phyloP scores from a whole-genome alignment of 2,888 invertebrate species.

The Endotricha flammealis region DNA sequence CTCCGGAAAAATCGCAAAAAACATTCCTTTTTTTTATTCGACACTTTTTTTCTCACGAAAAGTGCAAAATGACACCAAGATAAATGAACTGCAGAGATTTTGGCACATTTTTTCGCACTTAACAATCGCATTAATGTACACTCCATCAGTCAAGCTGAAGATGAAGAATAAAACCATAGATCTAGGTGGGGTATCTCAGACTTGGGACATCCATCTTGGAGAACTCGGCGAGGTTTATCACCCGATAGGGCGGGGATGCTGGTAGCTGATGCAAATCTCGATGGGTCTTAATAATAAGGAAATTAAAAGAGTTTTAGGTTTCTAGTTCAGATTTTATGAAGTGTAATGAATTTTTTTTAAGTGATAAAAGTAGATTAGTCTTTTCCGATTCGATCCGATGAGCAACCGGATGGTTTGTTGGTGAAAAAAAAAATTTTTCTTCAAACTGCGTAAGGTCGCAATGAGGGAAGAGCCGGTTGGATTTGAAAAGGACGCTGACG shows the following conservation, averaged over 20 bases:
- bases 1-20: not conserved
- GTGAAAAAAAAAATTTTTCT: too few relatives aligned
- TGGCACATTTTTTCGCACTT: slow-evolving; percentile 7
- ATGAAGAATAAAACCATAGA: slow-evolving; percentile 5
- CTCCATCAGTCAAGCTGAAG: slow-evolving; percentile 3
- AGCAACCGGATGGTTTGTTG: too few relatives aligned
- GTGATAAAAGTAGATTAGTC: too few relatives aligned
- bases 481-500: too few relatives aligned
- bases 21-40: not conserved
- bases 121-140: slow-evolving; percentile 8
- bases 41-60: not conserved
- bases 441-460: too few relatives aligned
- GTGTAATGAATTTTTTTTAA: too few relatives aligned
- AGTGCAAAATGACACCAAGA: slow-evolving; percentile 2
- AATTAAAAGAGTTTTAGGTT: too few relatives aligned
- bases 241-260: not conserved
- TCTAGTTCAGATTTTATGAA: too few relatives aligned
- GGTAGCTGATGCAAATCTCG: not conserved
- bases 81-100: slow-evolving; percentile 7
- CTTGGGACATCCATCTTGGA: slow-evolving; percentile 1
- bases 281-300: too few relatives aligned
- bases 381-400: too few relatives aligned
- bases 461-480: too few relatives aligned
- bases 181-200: not conserved
- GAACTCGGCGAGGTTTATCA: not conserved